Conservation (phyloP, 2,113 vertebrate species). For the Cyprinus carpio region DNA sequence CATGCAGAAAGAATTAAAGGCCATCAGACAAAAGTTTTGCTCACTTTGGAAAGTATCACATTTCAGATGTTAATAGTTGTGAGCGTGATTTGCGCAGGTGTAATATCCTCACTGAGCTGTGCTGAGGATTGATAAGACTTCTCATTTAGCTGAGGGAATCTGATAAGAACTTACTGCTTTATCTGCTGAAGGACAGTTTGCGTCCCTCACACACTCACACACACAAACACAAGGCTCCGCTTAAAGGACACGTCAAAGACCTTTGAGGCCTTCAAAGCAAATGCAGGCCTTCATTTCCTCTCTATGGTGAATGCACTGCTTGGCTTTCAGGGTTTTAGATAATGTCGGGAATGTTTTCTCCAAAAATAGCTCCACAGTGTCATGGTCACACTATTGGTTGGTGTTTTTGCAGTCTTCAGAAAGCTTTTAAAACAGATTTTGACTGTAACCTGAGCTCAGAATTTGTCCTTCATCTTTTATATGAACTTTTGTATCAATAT, state of each 20-base stretch:
- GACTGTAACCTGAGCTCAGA: not conserved
- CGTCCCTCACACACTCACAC: constrained; percentile 57
- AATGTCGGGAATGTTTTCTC: constrained; percentile 1
- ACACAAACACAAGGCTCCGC: constrained; percentile 39
- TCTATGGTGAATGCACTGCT: constrained; percentile 10
- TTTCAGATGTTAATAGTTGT: constrained; percentile 6
- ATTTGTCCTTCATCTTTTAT: not conserved
- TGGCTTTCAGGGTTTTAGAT: constrained; percentile 46
- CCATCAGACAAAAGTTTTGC: not conserved
- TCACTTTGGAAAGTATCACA: not conserved
- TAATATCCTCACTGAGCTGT: constrained; percentile 61
- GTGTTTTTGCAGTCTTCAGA: not conserved
- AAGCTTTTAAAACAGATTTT: not conserved
- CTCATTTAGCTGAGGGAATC: constrained; percentile 50
- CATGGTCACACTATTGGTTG: not conserved
- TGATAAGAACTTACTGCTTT: constrained; percentile 69
- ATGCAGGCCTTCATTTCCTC: constrained; percentile 42
- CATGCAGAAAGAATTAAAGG: not conserved
- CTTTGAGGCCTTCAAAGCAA: constrained; percentile 59
- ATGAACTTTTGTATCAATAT: too few relatives aligned
- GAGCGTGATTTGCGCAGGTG: constrained; percentile 61
- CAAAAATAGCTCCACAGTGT: constrained; percentile 1
- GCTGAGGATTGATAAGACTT: constrained; percentile 57
- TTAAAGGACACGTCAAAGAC: constrained; percentile 53
- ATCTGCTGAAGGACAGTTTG: constrained; percentile 78